Evolutionary conservation across 1,140 invertebrate species (phyloP), one percentile per base, ranked within the genome.

Genomic region (Drosophila ogumai): DNA sequence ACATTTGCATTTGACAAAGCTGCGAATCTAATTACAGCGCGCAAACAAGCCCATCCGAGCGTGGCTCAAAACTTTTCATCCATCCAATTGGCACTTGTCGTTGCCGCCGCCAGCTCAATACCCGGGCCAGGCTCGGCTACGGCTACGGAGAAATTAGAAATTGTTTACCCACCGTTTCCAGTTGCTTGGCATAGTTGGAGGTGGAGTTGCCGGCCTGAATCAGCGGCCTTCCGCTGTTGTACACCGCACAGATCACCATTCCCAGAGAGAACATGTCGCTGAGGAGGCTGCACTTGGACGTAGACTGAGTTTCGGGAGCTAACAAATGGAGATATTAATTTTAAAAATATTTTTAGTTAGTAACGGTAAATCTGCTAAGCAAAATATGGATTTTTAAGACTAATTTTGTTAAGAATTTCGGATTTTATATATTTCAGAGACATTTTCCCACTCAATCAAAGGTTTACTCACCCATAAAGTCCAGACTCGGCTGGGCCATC

Each of bases 191-290:
- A 93, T 99, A 99, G 46, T 96, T 94, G 46, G 97, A 96, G 49
- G 95, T 95, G 80, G 96, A 98, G 93, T 98, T 97, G 92, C 97
- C 97, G 1, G 97, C 96, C 91, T 97, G 96, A 49, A 99, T 96
- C 1, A 99, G 93, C 0, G 97, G 95, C 67, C 95, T 95, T 15
- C 98, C 98, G 55, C 95, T 94, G 93, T 99, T 99, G 94, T 98
- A 99, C 67, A 99, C 95, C 9, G 97, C 94, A 92, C 97, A 97
- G 82, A 99, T 96, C 6, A 98, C 95, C 95, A 99, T 96, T 17
- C 98, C 98, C 61, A 99, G 93, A 1, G 98, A 98, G 93, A 97
- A 99, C 97, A 99, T 99, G 92, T 99, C 98, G 79, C 97, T 98
- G 13, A 96, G 94, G 34, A 97, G 96, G 82, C 95, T 97, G 92